Evolutionary conservation across 2,113 vertebrate genomes (phyloP).

Genomic region (Strigops habroptila): DNA sequence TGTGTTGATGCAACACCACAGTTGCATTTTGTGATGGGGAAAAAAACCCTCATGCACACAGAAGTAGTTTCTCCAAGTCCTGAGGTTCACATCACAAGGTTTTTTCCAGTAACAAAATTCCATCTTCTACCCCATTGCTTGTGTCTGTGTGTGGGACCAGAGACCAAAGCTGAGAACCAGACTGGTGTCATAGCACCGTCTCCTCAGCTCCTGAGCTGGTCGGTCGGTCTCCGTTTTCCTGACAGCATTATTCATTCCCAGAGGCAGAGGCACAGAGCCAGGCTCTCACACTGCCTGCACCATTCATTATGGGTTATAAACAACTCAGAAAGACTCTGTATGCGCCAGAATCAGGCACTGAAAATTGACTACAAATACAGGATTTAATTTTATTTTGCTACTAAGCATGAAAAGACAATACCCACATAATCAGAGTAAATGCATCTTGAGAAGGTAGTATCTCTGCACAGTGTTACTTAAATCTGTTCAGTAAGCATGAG

Average conservation of each 20-base stretch:
- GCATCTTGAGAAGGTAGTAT: not conserved
- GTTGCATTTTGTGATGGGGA: not conserved
- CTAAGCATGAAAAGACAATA: not conserved
- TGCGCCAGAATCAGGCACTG: not conserved
- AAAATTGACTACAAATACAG: not conserved
- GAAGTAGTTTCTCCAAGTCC: not conserved
- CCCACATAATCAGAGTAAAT: not conserved
- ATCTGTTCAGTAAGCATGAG: not conserved
- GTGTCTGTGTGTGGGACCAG: not conserved
- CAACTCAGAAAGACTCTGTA: not conserved
- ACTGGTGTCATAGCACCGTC: not conserved
- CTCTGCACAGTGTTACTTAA: not conserved
- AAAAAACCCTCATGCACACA: accelerated
- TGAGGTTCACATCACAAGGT: not conserved
- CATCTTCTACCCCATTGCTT: not conserved
- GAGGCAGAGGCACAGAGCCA: not conserved
- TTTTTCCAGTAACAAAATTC: not conserved
- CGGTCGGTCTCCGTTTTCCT: not conserved
- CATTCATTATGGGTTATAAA: constrained; percentile 23
- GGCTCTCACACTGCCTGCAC: not conserved
- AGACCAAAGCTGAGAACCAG: not conserved
- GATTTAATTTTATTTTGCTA: not conserved
- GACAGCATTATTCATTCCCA: not conserved
- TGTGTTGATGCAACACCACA: not conserved
- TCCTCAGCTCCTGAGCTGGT: not conserved